These are phyloP conservation scores for Nerophis ophidion DNA, from an alignment of 2,113 vertebrate genomes.

Conservation along the genomic window DNA sequence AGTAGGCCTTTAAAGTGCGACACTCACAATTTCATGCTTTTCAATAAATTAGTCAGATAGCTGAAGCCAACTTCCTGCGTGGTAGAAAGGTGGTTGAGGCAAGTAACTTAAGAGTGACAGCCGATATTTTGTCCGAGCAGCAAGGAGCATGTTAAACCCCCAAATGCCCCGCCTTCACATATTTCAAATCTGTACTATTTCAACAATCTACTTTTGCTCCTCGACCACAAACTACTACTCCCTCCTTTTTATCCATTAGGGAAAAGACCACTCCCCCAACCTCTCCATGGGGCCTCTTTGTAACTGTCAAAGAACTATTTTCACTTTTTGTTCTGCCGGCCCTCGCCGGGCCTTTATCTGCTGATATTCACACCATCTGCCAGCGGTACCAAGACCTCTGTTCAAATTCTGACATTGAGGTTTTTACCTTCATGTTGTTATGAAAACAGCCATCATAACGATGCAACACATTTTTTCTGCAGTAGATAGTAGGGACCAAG, in stretches of 20 bases:
- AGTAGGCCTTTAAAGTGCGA: too few relatives aligned
- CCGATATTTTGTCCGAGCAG: conserved; percentile 62
- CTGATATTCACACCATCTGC: conserved; percentile 92
- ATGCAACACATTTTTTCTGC: conserved; percentile 28
- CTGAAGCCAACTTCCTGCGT: conserved; percentile 59
- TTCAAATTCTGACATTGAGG: conserved; percentile 29
- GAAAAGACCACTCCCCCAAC: conserved; percentile 59
- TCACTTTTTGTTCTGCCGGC: conserved; percentile 89
- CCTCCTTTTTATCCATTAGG: conserved; percentile 68
- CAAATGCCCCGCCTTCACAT: conserved; percentile 59
- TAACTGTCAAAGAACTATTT: conserved; percentile 82
- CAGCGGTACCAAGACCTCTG: conserved; percentile 56
- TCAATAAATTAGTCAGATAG: conserved; percentile 57
- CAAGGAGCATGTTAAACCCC: conserved; percentile 60
- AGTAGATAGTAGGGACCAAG: conserved; percentile 12
- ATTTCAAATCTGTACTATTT: conserved; percentile 70
- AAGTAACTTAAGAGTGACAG: conserved; percentile 62
- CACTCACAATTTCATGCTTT: too few relatives aligned
- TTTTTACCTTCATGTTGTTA: conserved; percentile 17
- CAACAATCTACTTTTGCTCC: conserved; percentile 67
- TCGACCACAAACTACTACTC: conserved; percentile 45
- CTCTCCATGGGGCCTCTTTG: conserved; percentile 77
- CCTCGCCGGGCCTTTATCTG: conserved; percentile 82
- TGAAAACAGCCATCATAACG: conserved; percentile 34
- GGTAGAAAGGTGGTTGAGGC: conserved; percentile 60